Evolutionary conservation across 2,113 vertebrate species (phyloP).

Genomic region (Sapayoa aenigma): DNA sequence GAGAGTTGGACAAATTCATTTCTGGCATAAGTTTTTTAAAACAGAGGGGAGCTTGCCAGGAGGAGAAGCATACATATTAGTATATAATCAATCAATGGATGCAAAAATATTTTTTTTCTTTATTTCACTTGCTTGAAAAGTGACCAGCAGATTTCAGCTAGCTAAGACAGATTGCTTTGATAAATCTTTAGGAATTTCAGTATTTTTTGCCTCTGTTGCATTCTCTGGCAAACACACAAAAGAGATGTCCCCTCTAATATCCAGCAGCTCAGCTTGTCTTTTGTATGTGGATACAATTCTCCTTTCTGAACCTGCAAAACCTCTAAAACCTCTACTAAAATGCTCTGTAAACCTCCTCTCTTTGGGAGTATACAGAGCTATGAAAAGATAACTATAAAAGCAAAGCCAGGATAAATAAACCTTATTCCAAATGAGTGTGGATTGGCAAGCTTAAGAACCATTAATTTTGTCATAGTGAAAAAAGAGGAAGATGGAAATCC

Average conservation of each 20-base stretch:
- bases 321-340: constrained; percentile 37
- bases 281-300: background rate
- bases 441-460: constrained; percentile 39
- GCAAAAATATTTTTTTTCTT: background rate
- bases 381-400: background rate
- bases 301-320: constrained; percentile 2
- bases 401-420: constrained; percentile 54
- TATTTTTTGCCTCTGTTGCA: background rate
- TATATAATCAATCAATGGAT: background rate
- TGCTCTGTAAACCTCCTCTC: background rate
- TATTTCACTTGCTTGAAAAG: background rate
- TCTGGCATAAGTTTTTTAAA: background rate
- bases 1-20: background rate
- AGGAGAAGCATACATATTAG: background rate
- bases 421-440: constrained; percentile 26
- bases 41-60: background rate
- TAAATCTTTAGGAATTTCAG: background rate
- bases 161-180: background rate
- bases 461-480: constrained; percentile 40
- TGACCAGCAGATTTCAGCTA: background rate
- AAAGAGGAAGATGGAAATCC: constrained; percentile 35
- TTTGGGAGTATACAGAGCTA: background rate
- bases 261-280: background rate
- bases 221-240: constrained; percentile 1
- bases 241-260: background rate